Evolutionary conservation across 2,888 invertebrate species (phyloP).

Genomic region (Diaperis boleti): DNA sequence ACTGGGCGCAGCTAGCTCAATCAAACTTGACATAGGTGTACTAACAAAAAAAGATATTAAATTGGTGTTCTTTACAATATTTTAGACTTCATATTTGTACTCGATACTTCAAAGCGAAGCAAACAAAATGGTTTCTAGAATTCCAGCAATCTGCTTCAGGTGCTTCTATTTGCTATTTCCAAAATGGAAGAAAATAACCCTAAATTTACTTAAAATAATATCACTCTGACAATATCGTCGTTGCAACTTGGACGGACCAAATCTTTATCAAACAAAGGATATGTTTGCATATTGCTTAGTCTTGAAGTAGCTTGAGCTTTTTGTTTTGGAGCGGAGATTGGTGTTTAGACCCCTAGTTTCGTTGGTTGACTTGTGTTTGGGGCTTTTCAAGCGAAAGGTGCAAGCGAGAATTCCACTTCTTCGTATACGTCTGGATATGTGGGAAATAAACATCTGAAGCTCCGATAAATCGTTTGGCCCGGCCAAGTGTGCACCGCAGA

Average conservation of each 20-base stretch:
- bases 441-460: not conserved
- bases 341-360: not conserved
- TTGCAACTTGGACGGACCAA: slow-evolving; percentile 20
- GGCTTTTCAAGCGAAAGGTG: slow-evolving; percentile 2
- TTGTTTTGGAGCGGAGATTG: not conserved
- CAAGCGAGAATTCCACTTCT: not conserved
- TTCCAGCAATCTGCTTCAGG: slow-evolving; percentile 2
- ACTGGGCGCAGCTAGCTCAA: no score
- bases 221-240: slow-evolving; percentile 26
- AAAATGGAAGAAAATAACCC: slow-evolving; percentile 30
- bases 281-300: slow-evolving; percentile 3
- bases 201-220: slow-evolving; percentile 34
- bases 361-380: not conserved
- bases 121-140: no score
- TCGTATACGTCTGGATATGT: slow-evolving; percentile 27
- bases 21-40: no score
- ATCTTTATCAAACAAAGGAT: not conserved
- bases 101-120: not conserved
- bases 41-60: no score
- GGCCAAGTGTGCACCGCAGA: slow-evolving; percentile 2
- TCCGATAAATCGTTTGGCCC: not conserved
- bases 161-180: slow-evolving; percentile 8
- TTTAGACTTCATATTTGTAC: no score
- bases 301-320: not conserved
- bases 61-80: no score